These are phyloP conservation scores for Drosophila kurseongensis DNA, from an alignment of 1,140 invertebrate species.

Conservation along the genomic window DNA sequence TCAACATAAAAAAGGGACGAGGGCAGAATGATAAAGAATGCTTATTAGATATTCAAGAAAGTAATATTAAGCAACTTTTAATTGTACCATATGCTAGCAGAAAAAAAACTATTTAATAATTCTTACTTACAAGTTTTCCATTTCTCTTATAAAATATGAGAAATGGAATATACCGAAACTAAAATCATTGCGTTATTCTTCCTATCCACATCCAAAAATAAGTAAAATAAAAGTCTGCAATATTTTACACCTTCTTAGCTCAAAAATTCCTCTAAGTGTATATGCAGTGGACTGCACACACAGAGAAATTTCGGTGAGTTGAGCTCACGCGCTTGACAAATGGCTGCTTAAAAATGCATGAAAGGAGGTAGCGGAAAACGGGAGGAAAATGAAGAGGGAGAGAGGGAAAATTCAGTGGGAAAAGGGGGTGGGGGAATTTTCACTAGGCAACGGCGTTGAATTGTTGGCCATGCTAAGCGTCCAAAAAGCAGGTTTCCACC, in stretches of 20 bases:
- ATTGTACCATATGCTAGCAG: no score
- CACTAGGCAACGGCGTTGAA: conserved; percentile 30
- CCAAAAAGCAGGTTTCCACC: conserved; percentile 16
- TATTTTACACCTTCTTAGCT: not conserved
- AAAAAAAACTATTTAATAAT: no score
- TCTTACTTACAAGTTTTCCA: no score
- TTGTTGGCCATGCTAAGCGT: conserved; percentile 42
- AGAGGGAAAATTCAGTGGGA: not conserved
- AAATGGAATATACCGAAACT: no score
- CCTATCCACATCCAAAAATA: no score
- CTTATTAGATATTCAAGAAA: no score
- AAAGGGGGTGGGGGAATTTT: not conserved
- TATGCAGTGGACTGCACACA: conserved; percentile 5
- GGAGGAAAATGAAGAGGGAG: not conserved
- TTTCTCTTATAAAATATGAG: no score
- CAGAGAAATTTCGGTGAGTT: conserved; percentile 38
- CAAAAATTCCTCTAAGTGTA: conserved; percentile 6
- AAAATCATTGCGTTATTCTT: no score
- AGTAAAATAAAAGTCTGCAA: no score
- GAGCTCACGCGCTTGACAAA: conserved; percentile 65
- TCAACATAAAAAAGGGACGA: no score
- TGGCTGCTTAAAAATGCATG: conserved; percentile 75
- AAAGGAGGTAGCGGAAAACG: conserved; percentile 35
- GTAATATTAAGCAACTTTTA: no score
- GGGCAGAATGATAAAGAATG: not conserved